Base-by-base conservation (phyloP, 1,140 invertebrate species). In the Chrysomallon squamiferum region DNA sequence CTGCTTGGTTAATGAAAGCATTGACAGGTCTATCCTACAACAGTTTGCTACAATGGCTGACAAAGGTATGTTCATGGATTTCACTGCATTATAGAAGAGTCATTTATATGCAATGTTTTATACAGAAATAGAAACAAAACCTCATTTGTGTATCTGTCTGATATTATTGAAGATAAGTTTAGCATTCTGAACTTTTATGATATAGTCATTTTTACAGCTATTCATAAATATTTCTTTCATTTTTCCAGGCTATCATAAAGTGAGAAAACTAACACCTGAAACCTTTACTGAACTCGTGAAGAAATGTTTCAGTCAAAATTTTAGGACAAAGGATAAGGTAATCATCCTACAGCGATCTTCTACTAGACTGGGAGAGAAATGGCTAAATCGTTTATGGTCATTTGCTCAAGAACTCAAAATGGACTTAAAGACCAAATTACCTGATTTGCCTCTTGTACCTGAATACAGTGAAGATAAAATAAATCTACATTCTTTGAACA, bases 301-400 rank as follows among this genome's bases (percentile, higher is more conserved):
- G n/a, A 27, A 11, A 9, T 50, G 47, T n/a, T 22, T 50, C 9
- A 27, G 25, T n/a, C 6, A 22, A n/a, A n/a, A 50, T 7, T 50
- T 50, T 50, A 6, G 9, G 6, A 22, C 47, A 15, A n/a, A 7
- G 9, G 2, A 9, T 38, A 5, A 15, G 5, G 6, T 15, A 38
- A 15, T 38, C 6, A 15, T 38, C 15, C 15, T 38, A 15, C 35
- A 38, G 15, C 5, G 15, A 38, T 38, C 50, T 22, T 54, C 18
- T 3, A 41, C 38, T 30, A 13, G 18, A n/a, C 13, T 30, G 5
- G 11, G 49, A 3, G 64, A 60, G 33, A 29, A 22, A 22, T 66
- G 64, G 64, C 57, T 60, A n/a, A 29, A 54, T 27, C 47, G 25
- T 20, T 43, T 66, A 35, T 66, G 64, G 64, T 18, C 18, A 2